Conservation (phyloP, 1,140 invertebrate species). For the Akabosia matsudoensis region DNA sequence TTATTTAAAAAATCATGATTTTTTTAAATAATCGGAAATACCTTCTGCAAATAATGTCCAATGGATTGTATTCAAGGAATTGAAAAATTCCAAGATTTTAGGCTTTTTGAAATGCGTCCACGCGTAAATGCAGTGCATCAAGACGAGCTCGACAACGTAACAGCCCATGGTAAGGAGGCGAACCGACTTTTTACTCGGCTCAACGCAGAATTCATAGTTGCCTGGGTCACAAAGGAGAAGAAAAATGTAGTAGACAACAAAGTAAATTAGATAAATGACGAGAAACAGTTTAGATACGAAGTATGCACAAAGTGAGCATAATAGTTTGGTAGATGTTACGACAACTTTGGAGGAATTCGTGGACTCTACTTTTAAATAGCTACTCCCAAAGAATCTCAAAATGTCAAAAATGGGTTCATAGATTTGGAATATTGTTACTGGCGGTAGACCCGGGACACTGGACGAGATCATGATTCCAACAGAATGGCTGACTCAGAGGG, state of each 20-base stretch:
- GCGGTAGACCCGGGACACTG: too few relatives aligned
- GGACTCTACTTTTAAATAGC: background rate
- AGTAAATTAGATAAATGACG: background rate
- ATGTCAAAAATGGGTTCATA: background rate
- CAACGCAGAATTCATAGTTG: background rate
- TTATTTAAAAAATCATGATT: too few relatives aligned
- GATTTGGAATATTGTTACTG: background rate
- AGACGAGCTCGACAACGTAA: background rate
- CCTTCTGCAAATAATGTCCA: too few relatives aligned
- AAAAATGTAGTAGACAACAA: background rate
- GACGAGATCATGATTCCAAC: too few relatives aligned
- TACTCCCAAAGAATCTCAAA: background rate
- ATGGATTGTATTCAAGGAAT: too few relatives aligned
- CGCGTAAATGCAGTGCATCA: background rate
- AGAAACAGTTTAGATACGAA: background rate
- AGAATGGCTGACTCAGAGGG: too few relatives aligned
- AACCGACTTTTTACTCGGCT: background rate
- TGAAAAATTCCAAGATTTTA: background rate
- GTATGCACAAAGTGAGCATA: background rate
- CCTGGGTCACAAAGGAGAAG: background rate
- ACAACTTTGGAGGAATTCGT: background rate
- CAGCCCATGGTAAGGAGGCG: background rate
- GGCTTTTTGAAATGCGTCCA: background rate
- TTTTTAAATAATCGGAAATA: too few relatives aligned
- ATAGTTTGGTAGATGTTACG: background rate